These are phyloP conservation scores for Saccostrea cuccullata DNA, from an alignment of 1,140 invertebrate species.

Conservation along the genomic window DNA sequence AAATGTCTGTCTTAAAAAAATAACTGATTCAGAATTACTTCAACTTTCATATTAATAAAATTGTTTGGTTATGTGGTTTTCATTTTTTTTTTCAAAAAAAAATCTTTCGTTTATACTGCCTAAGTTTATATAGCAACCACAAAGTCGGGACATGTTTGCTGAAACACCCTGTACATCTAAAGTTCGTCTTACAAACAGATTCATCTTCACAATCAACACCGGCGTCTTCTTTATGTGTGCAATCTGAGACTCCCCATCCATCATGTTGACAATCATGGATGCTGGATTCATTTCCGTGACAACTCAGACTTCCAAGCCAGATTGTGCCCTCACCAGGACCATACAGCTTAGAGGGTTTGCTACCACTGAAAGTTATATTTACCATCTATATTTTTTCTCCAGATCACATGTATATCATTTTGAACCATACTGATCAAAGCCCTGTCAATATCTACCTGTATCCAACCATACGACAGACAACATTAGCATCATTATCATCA, in stretches of 20 bases:
- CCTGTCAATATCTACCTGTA: constrained; percentile 9
- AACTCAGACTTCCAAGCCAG: constrained; percentile 86
- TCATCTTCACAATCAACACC: constrained; percentile 66
- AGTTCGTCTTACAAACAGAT: background rate
- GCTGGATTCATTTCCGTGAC: constrained; percentile 85
- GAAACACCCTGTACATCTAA: too few species aligned
- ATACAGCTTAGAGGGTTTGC: constrained; percentile 57
- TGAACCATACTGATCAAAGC: background rate
- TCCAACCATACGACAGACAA: constrained; percentile 58
- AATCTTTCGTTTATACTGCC: too few species aligned
- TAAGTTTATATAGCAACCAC: too few species aligned
- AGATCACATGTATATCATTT: too few species aligned
- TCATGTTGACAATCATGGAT: constrained; percentile 85
- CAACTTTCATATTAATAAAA: too few species aligned
- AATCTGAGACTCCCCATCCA: constrained; percentile 88
- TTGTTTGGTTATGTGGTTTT: too few species aligned
- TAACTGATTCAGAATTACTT: too few species aligned
- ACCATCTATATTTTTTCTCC: background rate
- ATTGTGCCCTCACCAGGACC: constrained; percentile 78
- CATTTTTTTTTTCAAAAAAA: too few species aligned
- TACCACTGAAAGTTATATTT: background rate
- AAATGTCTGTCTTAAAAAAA: too few species aligned
- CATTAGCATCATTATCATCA: constrained; percentile 55
- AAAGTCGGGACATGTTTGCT: too few species aligned
- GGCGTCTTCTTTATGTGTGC: constrained; percentile 83